Conservation (phyloP, 1,140 invertebrate species). For the Aphis gossypii region DNA sequence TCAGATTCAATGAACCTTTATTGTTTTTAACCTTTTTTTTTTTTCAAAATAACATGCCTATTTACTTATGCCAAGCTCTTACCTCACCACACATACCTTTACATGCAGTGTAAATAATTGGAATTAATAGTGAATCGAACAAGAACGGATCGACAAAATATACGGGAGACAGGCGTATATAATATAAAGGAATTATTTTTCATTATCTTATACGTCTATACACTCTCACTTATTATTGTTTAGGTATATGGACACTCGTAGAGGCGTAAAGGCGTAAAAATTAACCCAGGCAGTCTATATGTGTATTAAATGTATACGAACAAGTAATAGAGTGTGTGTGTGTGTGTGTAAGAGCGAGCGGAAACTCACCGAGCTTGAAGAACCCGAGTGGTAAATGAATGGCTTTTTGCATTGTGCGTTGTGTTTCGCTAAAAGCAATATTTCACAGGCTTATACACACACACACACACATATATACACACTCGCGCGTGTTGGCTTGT, state of each 20-base stretch:
- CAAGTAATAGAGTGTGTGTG: neutral
- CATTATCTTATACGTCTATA: neutral
- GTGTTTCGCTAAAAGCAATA: slow-evolving; percentile 51
- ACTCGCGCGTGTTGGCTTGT: neutral
- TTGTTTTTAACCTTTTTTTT: too few relatives aligned
- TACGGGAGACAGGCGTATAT: neutral
- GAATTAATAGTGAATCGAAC: neutral
- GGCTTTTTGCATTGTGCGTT: slow-evolving; percentile 42
- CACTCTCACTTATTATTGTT: neutral
- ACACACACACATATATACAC: neutral
- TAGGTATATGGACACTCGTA: neutral
- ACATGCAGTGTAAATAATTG: neutral
- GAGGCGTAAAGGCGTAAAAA: slow-evolving; percentile 45
- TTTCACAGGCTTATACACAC: slow-evolving; percentile 48
- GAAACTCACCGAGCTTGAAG: slow-evolving; percentile 36
- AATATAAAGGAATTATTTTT: neutral
- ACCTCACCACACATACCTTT: neutral
- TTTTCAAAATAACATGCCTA: too few relatives aligned
- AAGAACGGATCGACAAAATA: neutral
- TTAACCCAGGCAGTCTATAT: neutral
- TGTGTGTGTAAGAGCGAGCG: slow-evolving; percentile 23
- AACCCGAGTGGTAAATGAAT: slow-evolving; percentile 49
- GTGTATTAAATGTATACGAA: neutral
- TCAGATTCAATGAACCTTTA: too few relatives aligned
- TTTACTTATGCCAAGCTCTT: too few relatives aligned